Percentiles rank a stretch among this genome's conserved stretches.
Conservation (phyloP, 2,113 vertebrate species). For the Cisticola juncidis region DNA sequence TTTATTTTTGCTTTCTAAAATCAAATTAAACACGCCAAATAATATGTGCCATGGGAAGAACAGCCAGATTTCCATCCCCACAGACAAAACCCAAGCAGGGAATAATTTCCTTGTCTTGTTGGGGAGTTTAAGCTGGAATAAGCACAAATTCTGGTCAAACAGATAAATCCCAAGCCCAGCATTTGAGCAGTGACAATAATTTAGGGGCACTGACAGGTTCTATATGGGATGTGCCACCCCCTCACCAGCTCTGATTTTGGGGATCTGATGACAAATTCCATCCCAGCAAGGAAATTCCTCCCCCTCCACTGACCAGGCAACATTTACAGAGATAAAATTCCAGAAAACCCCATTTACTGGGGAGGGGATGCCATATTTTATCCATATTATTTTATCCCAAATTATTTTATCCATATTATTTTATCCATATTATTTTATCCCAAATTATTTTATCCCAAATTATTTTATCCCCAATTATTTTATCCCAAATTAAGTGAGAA, state of each 20-base stretch:
- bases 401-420: too few species aligned
- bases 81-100: background rate
- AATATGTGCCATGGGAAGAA: background rate
- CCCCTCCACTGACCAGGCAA: background rate
- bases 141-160: fast-evolving
- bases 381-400: background rate
- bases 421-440: background rate
- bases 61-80: background rate
- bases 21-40: background rate
- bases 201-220: background rate
- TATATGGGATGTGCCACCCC: fast-evolving
- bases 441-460: too few species aligned
- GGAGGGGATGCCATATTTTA: too few species aligned
- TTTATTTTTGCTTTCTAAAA: too few species aligned
- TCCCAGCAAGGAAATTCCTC: background rate
- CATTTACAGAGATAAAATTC: background rate
- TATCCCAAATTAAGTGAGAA: background rate
- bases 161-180: background rate
- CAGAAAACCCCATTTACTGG: background rate
- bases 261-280: background rate
- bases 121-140: background rate
- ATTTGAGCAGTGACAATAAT: background rate
- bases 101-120: background rate
- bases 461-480: too few species aligned
- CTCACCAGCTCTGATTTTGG: background rate